Conservation (phyloP, 2,888 invertebrate species). For the Ennomos quercinarius region DNA sequence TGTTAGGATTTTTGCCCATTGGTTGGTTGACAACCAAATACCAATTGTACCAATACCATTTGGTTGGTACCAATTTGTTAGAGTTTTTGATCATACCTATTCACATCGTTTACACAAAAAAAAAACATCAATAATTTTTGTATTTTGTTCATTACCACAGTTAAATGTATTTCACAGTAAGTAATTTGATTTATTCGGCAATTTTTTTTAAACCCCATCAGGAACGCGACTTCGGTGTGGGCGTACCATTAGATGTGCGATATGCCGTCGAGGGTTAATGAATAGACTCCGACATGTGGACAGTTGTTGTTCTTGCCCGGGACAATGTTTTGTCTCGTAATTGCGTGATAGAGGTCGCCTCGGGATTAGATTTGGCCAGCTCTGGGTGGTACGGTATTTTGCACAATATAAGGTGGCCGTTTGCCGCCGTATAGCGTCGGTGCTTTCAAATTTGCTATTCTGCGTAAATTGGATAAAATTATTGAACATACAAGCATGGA, state of each 20-base stretch:
- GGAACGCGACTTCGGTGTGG: not conserved
- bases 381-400: conserved; percentile 23
- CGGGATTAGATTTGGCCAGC: conserved; percentile 47
- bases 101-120: no score
- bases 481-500: not conserved
- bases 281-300: conserved; percentile 76
- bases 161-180: no score
- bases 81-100: no score
- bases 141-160: no score
- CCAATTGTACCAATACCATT: no score
- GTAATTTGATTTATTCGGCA: no score
- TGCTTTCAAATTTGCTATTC: conserved; percentile 1
- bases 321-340: conserved; percentile 70
- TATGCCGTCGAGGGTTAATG: conserved; percentile 70
- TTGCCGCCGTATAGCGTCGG: not conserved
- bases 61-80: no score
- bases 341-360: conserved; percentile 60
- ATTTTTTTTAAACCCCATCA: no score
- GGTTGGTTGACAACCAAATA: no score
- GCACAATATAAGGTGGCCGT: conserved; percentile 7
- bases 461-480: not conserved
- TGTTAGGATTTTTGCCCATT: no score
- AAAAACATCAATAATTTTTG: no score
- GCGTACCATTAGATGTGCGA: conserved; percentile 70
- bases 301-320: conserved; percentile 74